These are phyloP conservation scores for Nemotelus nigrinus DNA, from an alignment of 2,888 invertebrate genomes.

Conservation along the genomic window DNA sequence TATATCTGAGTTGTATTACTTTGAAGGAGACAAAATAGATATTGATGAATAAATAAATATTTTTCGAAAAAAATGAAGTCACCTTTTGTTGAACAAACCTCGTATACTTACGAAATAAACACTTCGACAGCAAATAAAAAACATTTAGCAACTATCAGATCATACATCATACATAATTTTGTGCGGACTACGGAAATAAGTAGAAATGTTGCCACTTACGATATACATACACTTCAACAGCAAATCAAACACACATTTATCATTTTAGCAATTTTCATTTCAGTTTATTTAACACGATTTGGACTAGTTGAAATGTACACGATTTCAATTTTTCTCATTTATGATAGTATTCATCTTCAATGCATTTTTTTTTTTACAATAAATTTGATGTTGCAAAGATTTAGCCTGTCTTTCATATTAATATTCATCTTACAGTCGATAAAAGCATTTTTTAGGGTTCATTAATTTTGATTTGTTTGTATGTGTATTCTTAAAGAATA, in stretches of 20 bases:
- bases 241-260: constrained; percentile 22
- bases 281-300: constrained; percentile 49
- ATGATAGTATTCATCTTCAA: constrained; percentile 47
- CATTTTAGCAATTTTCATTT: constrained; percentile 28
- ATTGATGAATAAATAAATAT: too few relatives aligned
- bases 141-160: too few relatives aligned
- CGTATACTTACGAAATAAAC: too few relatives aligned
- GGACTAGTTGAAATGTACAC: constrained; percentile 53
- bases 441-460: constrained; percentile 27
- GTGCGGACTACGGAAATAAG: too few relatives aligned
- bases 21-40: too few relatives aligned
- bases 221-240: neutral
- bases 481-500: constrained; percentile 26
- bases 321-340: constrained; percentile 47
- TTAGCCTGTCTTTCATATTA: constrained; percentile 17
- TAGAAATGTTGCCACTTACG: neutral
- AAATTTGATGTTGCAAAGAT: constrained; percentile 30
- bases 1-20: too few relatives aligned
- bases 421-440: constrained; percentile 27
- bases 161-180: too few relatives aligned
- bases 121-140: too few relatives aligned
- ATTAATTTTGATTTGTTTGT: constrained; percentile 28
- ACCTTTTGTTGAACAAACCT: too few relatives aligned
- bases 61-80: too few relatives aligned
- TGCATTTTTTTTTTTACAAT: constrained; percentile 25